Percentiles rank a stretch among this genome's conserved stretches.
These are phyloP conservation scores for Myiagra hebetior DNA, from an alignment of 2,113 vertebrate species.

Conservation along the genomic window DNA sequence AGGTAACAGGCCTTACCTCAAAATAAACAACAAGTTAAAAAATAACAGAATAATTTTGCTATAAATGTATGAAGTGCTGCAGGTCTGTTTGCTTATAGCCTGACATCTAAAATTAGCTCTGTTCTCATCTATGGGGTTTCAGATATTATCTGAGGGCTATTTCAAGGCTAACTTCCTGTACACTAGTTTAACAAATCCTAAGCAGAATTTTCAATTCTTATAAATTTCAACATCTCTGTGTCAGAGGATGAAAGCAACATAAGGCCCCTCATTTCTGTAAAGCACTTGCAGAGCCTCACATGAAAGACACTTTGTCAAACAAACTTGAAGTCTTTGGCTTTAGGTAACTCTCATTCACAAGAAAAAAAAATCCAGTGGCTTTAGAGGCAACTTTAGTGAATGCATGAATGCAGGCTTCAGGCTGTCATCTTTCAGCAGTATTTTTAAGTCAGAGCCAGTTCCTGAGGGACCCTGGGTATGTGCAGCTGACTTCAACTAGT, in stretches of 20 bases:
- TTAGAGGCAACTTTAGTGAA: not conserved
- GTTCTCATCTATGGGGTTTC: not conserved
- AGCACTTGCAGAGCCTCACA: not conserved
- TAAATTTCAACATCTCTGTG: not conserved
- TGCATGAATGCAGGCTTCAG: not conserved
- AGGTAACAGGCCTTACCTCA: not conserved
- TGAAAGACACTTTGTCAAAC: not conserved
- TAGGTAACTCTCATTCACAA: not conserved
- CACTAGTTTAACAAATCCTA: not conserved
- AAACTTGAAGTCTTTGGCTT: constrained; percentile 18
- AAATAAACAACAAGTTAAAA: not conserved
- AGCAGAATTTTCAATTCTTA: not conserved
- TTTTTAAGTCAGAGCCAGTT: not conserved
- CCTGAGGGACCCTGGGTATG: not conserved
- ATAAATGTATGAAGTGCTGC: not conserved
- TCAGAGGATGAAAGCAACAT: not conserved
- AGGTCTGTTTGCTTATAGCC: not conserved
- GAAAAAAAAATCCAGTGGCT: not conserved
- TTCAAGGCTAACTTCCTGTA: not conserved
- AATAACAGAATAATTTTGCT: not conserved
- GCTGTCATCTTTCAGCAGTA: not conserved
- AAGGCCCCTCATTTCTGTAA: not conserved
- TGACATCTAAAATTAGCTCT: not conserved
- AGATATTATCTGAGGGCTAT: not conserved
- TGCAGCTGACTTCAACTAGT: not conserved